Evolutionary conservation across 2,113 vertebrate genomes (phyloP).

Genomic region (Corvus hawaiiensis): DNA sequence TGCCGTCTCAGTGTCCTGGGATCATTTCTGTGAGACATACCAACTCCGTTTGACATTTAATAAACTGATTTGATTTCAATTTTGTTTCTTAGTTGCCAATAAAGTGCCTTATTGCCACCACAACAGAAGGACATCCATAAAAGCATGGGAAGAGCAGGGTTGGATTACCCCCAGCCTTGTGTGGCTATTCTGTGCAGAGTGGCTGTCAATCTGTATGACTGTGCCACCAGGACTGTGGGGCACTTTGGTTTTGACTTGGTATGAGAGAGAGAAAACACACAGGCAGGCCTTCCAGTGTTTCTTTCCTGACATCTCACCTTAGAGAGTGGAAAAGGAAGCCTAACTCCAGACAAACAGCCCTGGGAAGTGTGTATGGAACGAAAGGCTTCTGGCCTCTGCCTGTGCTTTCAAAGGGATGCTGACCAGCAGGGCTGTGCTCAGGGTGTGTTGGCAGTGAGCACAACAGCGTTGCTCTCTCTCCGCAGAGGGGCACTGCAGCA

Average conservation of each 20-base stretch:
- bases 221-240: neutral
- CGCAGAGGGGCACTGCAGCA: conserved; percentile 7
- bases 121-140: neutral
- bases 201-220: neutral
- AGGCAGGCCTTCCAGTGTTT: neutral
- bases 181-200: neutral
- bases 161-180: neutral
- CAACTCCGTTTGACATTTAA: neutral
- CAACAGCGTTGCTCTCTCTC: accelerated
- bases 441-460: neutral
- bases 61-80: neutral
- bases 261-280: neutral
- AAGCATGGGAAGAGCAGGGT: neutral
- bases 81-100: neutral
- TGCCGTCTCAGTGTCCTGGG: accelerated
- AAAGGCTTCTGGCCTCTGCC: neutral
- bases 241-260: neutral
- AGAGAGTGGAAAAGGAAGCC: neutral
- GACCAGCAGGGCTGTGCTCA: neutral
- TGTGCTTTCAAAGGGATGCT: neutral
- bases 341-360: neutral
- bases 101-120: neutral
- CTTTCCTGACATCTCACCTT: neutral
- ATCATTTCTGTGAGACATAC: neutral
- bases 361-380: accelerated